A percentile compares a stretch with the other conserved stretches of the same genome.
Evolutionary conservation across 2,797 vertebrate genomes (phyloP).

Genomic region (Melanotaenia parkinsoni): DNA sequence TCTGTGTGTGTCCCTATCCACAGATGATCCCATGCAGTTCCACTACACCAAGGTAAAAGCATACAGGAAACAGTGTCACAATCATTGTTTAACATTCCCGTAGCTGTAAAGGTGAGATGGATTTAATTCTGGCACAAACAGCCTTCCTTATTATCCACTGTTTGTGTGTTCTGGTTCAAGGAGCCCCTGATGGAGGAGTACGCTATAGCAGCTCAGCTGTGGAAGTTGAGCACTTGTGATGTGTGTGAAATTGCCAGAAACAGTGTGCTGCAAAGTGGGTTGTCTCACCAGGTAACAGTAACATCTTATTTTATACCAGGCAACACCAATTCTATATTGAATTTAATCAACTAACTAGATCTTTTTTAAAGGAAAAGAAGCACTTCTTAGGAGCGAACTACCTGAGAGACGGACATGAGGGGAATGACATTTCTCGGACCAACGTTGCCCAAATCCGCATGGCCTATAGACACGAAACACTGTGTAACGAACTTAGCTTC

Average conservation of each 20-base stretch:
- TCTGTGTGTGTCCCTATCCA: slow-evolving; percentile 93
- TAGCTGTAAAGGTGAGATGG: background rate
- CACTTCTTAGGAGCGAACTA: slow-evolving; percentile 91
- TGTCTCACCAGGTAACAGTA: slow-evolving; percentile 88
- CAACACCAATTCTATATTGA: background rate
- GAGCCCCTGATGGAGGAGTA: slow-evolving; percentile 99
- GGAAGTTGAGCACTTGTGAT: slow-evolving; percentile 98
- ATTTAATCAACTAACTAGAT: background rate
- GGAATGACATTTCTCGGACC: slow-evolving; percentile 94
- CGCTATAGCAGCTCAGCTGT: slow-evolving; percentile 97
- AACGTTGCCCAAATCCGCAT: slow-evolving; percentile 98
- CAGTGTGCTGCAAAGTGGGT: slow-evolving; percentile 93
- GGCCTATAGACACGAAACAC: slow-evolving; percentile 93
- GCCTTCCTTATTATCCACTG: background rate
- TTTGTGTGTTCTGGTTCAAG: slow-evolving; percentile 70
- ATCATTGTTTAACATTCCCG: background rate
- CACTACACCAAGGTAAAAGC: slow-evolving; percentile 96
- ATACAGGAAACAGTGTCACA: background rate
- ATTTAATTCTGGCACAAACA: background rate
- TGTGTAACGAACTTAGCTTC: slow-evolving; percentile 96
- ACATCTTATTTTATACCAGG: background rate
- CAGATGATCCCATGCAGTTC: slow-evolving; percentile 98
- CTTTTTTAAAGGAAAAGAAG: slow-evolving; percentile 88
- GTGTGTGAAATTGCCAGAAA: slow-evolving; percentile 96
- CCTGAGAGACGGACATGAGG: slow-evolving; percentile 92